Evolutionary conservation across 2,797 vertebrate species (phyloP).

Genomic region (Kryptolebias ocellatus): DNA sequence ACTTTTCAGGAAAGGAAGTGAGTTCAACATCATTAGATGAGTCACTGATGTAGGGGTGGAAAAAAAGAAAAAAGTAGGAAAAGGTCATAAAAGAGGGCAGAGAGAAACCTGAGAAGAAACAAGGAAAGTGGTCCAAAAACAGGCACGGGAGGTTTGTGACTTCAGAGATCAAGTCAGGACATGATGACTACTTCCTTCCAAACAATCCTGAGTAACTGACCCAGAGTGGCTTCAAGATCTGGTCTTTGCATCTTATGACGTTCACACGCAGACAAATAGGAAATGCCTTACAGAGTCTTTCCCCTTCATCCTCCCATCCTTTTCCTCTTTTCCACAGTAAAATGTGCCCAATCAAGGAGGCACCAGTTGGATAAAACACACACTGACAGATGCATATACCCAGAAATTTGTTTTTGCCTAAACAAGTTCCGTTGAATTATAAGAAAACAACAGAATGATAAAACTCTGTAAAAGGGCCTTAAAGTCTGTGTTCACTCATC

Average conservation of each 20-base stretch:
- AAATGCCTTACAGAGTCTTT: slow-evolving; percentile 62
- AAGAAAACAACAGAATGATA: neutral
- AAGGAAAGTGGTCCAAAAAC: slow-evolving; percentile 8
- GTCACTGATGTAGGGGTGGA: slow-evolving; percentile 9
- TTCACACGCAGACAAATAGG: slow-evolving; percentile 50
- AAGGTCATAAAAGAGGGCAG: neutral
- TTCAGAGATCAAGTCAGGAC: slow-evolving; percentile 17
- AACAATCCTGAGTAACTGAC: slow-evolving; percentile 39
- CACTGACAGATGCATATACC: neutral
- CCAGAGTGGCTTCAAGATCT: slow-evolving; percentile 36
- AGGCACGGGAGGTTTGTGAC: slow-evolving; percentile 6
- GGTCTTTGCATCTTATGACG: slow-evolving; percentile 55
- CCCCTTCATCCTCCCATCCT: slow-evolving; percentile 46
- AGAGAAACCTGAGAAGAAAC: slow-evolving; percentile 22
- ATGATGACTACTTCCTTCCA: slow-evolving; percentile 53
- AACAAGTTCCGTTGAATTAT: neutral
- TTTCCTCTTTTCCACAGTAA: slow-evolving; percentile 26
- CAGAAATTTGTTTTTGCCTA: neutral
- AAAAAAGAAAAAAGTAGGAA: neutral
- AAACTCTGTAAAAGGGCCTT: neutral
- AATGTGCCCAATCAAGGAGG: slow-evolving; percentile 3
- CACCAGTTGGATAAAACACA: neutral
- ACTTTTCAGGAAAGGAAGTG: slow-evolving; percentile 23
- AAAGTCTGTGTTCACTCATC: neutral
- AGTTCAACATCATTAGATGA: slow-evolving; percentile 19